Evolutionary conservation across 2,888 invertebrate genomes (phyloP).

Genomic region (Perizoma affinitatum): DNA sequence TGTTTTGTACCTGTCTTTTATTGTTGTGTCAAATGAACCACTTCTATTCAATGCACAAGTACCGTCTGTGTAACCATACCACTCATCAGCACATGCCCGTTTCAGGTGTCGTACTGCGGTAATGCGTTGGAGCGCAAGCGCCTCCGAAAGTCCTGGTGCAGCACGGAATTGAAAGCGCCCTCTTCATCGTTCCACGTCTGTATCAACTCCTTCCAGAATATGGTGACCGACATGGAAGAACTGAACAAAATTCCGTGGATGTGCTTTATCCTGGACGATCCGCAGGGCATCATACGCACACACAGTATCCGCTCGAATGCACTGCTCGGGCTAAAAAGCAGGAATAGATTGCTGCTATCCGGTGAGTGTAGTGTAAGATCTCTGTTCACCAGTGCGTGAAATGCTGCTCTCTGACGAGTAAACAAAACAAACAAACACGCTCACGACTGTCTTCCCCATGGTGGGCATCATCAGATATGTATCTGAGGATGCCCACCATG

Average conservation of each 20-base stretch:
- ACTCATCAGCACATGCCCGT: too few species aligned
- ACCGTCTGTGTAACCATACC: too few species aligned
- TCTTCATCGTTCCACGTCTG: slow-evolving; percentile 98
- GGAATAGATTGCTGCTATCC: slow-evolving; percentile 90
- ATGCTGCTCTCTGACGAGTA: too few species aligned
- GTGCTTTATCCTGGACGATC: slow-evolving; percentile 98
- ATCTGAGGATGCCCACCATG: too few species aligned
- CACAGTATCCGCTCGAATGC: slow-evolving; percentile 96
- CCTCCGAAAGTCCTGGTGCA: slow-evolving; percentile 97
- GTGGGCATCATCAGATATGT: too few species aligned
- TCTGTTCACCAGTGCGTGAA: neutral
- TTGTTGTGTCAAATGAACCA: too few species aligned
- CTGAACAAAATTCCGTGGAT: slow-evolving; percentile 98
- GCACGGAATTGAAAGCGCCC: slow-evolving; percentile 94
- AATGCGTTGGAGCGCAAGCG: slow-evolving; percentile 94
- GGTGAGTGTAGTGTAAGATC: slow-evolving; percentile 51
- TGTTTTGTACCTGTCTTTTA: too few species aligned
- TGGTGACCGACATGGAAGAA: slow-evolving; percentile 97
- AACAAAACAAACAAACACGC: too few species aligned
- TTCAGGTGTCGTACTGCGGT: slow-evolving; percentile 88
- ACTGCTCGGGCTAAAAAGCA: slow-evolving; percentile 95
- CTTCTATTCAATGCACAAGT: too few species aligned
- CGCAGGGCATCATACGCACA: slow-evolving; percentile 94
- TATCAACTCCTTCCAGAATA: slow-evolving; percentile 97
- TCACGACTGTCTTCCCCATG: too few species aligned